Evolutionary conservation across 2,888 invertebrate species (phyloP), one percentile per base, ranked within the genome.

Genomic region (Nephrocerus scutellatus): DNA sequence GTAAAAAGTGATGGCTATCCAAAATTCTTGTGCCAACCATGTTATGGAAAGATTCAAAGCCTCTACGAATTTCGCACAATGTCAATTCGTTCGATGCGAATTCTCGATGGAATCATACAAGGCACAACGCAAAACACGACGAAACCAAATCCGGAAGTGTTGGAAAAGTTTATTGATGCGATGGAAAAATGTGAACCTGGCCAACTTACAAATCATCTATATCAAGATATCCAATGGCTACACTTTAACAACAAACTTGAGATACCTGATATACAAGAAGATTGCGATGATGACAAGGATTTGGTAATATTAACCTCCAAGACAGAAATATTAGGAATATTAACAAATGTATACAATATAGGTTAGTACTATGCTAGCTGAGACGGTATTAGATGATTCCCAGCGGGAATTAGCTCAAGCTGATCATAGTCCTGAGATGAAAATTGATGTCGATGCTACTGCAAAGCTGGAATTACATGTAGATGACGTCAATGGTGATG

Each of bases 51-150:
- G 49, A 47, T 62, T 14, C 46, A 53, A n/a, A 49, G 52, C 18
- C 54, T 60, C 13, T 47, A 55, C 18, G 53, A 58, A 14, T 62
- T 62, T 39, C 59, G 55, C 36, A 44, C 51, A 9, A 59, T 62
- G 61, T 60, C 56, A 35, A 47, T 51, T 26, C 53, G 56, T 36
- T 62, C 63, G 7, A 46, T 49, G 34, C 36, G 43, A 7, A 55
- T 46, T 14, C 29, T 50, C 2, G 34, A 40, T 6, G 38, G 39
- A 3, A 25, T 51, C 4, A 21, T 47, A 7, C 24, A 39, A 30
- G 34, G 38, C 19, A 33, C 3, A 28, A 30, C 21, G 9, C n/a
- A 28, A 10, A 15, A 4, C 7, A 29, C 10, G 30, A 21, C 14
- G 30, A 30, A 23, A 20, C 12, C 4, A 23, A 24, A 16, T 18